These are phyloP conservation scores for Acinonyx jubatus DNA, from an alignment of 2,113 vertebrate species.

Conservation along the genomic window DNA sequence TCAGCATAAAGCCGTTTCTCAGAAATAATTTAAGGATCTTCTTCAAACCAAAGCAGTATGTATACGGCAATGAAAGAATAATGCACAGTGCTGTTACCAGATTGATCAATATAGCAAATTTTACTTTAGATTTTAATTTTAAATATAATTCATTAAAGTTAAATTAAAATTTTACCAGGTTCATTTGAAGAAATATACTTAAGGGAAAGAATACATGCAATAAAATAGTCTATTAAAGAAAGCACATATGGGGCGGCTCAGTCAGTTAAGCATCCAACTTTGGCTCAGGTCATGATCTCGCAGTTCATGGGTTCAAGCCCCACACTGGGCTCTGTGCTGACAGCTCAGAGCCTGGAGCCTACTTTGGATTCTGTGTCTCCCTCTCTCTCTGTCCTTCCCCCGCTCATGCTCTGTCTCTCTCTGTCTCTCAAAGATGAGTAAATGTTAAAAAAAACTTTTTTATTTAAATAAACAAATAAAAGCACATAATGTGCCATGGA, in stretches of 20 bases:
- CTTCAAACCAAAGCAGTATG: background rate
- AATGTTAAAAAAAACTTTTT: too few relatives aligned
- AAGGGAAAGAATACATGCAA: background rate
- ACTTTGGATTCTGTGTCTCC: too few relatives aligned
- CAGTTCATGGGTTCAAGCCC: too few relatives aligned
- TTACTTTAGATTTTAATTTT: conserved; percentile 49
- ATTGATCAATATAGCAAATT: background rate
- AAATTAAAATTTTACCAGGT: background rate
- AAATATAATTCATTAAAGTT: conserved; percentile 40
- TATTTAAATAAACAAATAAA: background rate
- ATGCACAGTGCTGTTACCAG: background rate
- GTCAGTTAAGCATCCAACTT: too few relatives aligned
- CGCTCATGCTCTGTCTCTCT: too few relatives aligned
- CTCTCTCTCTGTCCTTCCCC: too few relatives aligned
- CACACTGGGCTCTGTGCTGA: too few relatives aligned
- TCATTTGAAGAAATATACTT: background rate
- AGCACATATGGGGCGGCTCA: background rate
- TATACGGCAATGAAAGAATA: background rate
- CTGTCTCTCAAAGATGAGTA: too few relatives aligned
- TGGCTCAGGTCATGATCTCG: too few relatives aligned
- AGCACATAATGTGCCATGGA: background rate
- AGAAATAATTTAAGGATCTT: conserved; percentile 63
- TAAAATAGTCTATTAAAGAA: background rate
- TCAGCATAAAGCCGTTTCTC: conserved; percentile 42
- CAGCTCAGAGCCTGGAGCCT: too few relatives aligned